These are phyloP conservation scores for Xerus rutilus DNA, from an alignment of 2,797 vertebrate genomes.

Conservation along the genomic window DNA sequence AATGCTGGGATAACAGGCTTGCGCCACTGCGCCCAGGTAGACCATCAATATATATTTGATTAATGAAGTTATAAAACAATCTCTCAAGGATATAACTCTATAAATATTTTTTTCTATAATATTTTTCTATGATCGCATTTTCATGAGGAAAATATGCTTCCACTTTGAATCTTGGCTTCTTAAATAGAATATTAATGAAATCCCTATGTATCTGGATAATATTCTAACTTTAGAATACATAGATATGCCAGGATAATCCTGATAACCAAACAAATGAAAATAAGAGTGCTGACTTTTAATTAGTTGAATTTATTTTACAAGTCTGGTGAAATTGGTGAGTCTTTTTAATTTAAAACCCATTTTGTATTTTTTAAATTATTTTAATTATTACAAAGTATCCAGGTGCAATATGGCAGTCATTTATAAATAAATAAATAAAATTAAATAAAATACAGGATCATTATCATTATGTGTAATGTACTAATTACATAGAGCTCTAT, in stretches of 20 bases:
- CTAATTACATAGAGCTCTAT: slow-evolving; percentile 74
- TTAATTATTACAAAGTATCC: slow-evolving; percentile 77
- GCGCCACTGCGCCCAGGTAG: no score
- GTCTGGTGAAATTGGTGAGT: slow-evolving; percentile 29
- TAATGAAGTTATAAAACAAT: not conserved
- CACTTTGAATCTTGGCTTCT: not conserved
- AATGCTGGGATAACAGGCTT: no score
- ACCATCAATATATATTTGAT: not conserved
- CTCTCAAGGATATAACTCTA: not conserved
- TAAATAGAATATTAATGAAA: slow-evolving; percentile 52
- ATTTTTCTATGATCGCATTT: slow-evolving; percentile 9
- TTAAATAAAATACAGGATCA: slow-evolving; percentile 78
- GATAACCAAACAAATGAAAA: slow-evolving; percentile 32
- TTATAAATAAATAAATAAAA: slow-evolving; percentile 83
- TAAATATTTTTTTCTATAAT: slow-evolving; percentile 39
- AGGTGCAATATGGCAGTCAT: slow-evolving; percentile 75
- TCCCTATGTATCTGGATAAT: not conserved
- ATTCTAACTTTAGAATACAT: slow-evolving; percentile 32
- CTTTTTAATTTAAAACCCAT: slow-evolving; percentile 66
- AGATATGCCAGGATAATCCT: not conserved
- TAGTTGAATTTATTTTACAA: slow-evolving; percentile 70
- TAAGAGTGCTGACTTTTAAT: slow-evolving; percentile 63
- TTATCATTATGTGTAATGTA: slow-evolving; percentile 77
- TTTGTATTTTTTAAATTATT: slow-evolving; percentile 77
- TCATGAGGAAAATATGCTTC: slow-evolving; percentile 24